Evolutionary conservation across 2,888 invertebrate genomes (phyloP).

Genomic region (Stenotaenia linearis): DNA sequence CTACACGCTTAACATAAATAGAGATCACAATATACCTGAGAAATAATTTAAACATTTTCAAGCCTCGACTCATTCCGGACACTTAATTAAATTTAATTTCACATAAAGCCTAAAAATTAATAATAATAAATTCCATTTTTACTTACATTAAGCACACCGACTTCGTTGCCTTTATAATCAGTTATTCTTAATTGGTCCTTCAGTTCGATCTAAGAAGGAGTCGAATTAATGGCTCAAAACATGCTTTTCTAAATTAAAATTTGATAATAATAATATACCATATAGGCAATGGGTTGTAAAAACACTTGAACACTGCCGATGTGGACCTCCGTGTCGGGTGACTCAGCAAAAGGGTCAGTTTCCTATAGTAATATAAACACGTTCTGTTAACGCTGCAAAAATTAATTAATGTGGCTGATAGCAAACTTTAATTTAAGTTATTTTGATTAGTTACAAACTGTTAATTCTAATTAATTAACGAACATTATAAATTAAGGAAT

Average conservation of each 20-base stretch:
- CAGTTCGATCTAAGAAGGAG: constrained; percentile 47
- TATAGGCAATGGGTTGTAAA: constrained; percentile 52
- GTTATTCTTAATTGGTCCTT: constrained; percentile 53
- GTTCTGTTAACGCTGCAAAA: not conserved
- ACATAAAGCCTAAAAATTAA: not conserved
- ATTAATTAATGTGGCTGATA: not conserved
- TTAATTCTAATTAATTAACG: not conserved
- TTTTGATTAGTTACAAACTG: no score
- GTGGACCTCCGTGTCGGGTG: constrained; percentile 50
- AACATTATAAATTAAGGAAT: not conserved
- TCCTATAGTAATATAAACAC: constrained; percentile 42
- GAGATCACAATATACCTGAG: not conserved
- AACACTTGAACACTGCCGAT: constrained; percentile 54
- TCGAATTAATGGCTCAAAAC: not conserved
- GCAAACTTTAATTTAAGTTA: not conserved
- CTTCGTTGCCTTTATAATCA: constrained; percentile 49
- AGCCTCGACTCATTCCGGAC: not conserved
- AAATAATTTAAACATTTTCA: not conserved
- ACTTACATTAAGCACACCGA: constrained; percentile 45
- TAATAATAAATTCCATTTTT: not conserved
- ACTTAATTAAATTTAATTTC: not conserved
- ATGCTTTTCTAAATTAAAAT: not conserved
- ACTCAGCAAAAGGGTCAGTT: constrained; percentile 54
- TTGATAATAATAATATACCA: constrained; percentile 39
- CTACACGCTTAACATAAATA: not conserved